Percentiles rank a stretch among this genome's conserved stretches.
phyloP scores from a whole-genome alignment of 2,797 vertebrate species.

The Xenops minutus region DNA sequence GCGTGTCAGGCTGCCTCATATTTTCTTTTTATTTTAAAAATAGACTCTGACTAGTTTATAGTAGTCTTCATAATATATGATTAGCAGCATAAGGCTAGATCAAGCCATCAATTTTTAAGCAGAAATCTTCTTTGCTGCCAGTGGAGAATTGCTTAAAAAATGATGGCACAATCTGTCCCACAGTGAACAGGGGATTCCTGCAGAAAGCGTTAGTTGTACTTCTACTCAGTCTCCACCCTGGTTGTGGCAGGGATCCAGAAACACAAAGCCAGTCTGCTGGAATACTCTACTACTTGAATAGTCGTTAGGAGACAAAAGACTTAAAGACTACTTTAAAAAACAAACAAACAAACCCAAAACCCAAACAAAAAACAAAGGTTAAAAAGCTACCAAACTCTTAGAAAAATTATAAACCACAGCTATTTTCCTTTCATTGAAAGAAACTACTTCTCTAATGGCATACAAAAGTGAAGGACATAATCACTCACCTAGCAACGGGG shows the following conservation, averaged over 20 bases:
- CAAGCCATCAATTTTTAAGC: constrained; percentile 54
- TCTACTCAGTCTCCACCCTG: not conserved
- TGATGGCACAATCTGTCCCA: constrained; percentile 45
- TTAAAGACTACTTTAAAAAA: not conserved
- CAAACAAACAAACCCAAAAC: too few species aligned
- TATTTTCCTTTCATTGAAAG: not conserved
- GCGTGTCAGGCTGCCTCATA: not conserved
- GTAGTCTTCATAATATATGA: not conserved
- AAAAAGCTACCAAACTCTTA: not conserved
- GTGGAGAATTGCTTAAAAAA: constrained; percentile 47
- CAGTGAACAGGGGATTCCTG: not conserved
- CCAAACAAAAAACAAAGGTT: not conserved
- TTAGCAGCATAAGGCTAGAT: constrained; percentile 14
- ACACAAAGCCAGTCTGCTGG: not conserved
- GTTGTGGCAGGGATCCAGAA: not conserved
- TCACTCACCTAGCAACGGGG: not conserved
- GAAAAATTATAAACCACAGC: not conserved
- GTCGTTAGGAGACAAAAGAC: not conserved
- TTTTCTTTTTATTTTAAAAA: constrained; percentile 4
- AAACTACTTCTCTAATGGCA: not conserved
- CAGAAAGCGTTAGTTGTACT: not conserved
- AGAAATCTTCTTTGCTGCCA: not conserved
- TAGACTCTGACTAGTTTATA: not conserved
- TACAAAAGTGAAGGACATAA: not conserved
- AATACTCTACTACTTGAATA: not conserved